Evolutionary conservation across 2,888 invertebrate species (phyloP).

Genomic region (Yponomeuta sedellus): DNA sequence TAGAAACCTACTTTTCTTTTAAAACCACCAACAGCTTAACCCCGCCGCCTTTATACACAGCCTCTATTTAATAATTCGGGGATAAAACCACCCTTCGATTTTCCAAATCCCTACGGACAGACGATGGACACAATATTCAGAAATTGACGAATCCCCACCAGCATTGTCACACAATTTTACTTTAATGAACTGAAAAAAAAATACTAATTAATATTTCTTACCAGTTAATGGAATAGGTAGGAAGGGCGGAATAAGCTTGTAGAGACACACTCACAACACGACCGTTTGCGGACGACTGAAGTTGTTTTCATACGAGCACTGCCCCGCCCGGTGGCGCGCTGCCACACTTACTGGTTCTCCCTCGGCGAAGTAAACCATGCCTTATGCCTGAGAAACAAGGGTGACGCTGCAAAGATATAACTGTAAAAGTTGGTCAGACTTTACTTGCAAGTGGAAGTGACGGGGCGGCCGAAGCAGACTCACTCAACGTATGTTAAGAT

Average conservation of each 20-base stretch:
- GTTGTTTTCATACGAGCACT: slow-evolving; percentile 10
- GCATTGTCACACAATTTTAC: slow-evolving; percentile 14
- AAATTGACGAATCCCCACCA: background rate
- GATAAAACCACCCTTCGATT: slow-evolving; percentile 22
- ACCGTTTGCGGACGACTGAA: slow-evolving; percentile 9
- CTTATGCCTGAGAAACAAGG: background rate
- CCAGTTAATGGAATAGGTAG: background rate
- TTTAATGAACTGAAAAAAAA: slow-evolving; percentile 29
- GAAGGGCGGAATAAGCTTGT: slow-evolving; percentile 7
- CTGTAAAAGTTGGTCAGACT: slow-evolving; percentile 8
- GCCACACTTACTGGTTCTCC: background rate
- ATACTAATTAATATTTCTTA: background rate
- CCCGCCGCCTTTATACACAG: background rate
- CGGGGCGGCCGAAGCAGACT: slow-evolving; percentile 4
- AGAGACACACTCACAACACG: slow-evolving; percentile 11
- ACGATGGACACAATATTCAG: slow-evolving; percentile 6
- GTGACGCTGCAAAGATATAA: background rate
- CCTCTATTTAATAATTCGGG: background rate
- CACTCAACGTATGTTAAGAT: slow-evolving; percentile 8
- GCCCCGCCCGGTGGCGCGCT: background rate
- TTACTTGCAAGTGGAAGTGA: slow-evolving; percentile 5
- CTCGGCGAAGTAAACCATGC: background rate
- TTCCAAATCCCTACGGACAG: slow-evolving; percentile 37
- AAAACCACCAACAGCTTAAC: background rate
- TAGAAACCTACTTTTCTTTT: background rate